A percentile compares a stretch with the other conserved stretches of the same genome.
phyloP scores from a whole-genome alignment of 2,797 vertebrate genomes.

The Psittacula derbiana region DNA sequence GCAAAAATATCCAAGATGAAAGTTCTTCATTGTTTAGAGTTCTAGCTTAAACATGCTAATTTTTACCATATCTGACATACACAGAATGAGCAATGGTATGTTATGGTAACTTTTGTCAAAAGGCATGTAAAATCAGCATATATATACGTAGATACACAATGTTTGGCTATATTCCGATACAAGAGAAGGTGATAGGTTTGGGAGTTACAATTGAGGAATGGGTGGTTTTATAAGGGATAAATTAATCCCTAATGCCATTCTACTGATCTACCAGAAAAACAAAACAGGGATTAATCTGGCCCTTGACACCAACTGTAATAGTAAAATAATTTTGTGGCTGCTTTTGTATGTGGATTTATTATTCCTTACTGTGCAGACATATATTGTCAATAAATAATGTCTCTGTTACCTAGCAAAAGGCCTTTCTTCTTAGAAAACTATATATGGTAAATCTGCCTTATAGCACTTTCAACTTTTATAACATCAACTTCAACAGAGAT shows the following conservation, averaged over 20 bases:
- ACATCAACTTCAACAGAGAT: not conserved
- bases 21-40: not conserved
- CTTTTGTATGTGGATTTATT: conserved; percentile 41
- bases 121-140: not conserved
- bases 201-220: conserved; percentile 14
- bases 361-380: not conserved
- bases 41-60: not conserved
- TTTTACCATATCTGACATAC: not conserved
- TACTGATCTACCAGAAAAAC: not conserved
- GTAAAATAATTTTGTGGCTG: conserved; percentile 27
- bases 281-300: conserved; percentile 29
- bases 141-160: not conserved
- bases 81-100: not conserved
- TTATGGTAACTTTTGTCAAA: conserved; percentile 33
- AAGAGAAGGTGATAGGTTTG: conserved; percentile 4
- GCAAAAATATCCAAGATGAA: not conserved
- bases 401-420: conserved; percentile 1
- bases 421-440: not conserved
- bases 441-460: not conserved
- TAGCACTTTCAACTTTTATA: not conserved
- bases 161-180: not conserved
- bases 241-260: conserved; percentile 32
- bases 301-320: conserved; percentile 6
- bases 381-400: conserved; percentile 11
- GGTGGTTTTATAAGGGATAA: conserved; percentile 20